Evolutionary conservation across 2,113 vertebrate species (phyloP).

Genomic region (Elaphurus davidianus): DNA sequence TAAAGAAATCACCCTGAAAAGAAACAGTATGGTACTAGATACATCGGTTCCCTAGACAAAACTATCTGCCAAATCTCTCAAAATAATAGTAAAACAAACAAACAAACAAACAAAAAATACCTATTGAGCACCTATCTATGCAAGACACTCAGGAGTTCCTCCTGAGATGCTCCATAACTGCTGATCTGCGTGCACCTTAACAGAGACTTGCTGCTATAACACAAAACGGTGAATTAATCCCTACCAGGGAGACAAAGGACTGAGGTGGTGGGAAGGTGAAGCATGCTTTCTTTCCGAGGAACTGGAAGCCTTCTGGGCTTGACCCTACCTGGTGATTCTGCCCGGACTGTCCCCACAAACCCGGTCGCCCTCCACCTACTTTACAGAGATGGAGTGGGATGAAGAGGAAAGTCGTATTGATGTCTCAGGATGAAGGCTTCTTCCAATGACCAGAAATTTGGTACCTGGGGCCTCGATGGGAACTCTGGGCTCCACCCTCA

Average conservation of each 20-base stretch:
- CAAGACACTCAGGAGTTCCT: not conserved
- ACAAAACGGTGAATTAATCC: not conserved
- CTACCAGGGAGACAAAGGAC: not conserved
- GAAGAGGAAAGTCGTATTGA: not conserved
- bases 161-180: not conserved
- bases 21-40: not conserved
- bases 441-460: not conserved
- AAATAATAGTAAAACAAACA: not conserved
- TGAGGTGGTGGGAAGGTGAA: not conserved
- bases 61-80: not conserved
- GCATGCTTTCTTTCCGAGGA: not conserved
- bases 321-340: not conserved
- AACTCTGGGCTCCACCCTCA: not conserved
- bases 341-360: not conserved
- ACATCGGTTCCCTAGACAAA: not conserved
- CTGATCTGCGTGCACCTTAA: not conserved
- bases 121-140: not conserved
- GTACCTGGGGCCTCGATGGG: not conserved
- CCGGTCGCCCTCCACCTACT: not conserved
- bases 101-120: not conserved
- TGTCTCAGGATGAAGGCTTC: not conserved
- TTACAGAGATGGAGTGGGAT: not conserved
- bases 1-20: slow-evolving; percentile 16
- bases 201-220: not conserved
- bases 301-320: not conserved